These are phyloP conservation scores for Pemphigus obesinymphae DNA, from an alignment of 1,140 invertebrate species.

Conservation along the genomic window DNA sequence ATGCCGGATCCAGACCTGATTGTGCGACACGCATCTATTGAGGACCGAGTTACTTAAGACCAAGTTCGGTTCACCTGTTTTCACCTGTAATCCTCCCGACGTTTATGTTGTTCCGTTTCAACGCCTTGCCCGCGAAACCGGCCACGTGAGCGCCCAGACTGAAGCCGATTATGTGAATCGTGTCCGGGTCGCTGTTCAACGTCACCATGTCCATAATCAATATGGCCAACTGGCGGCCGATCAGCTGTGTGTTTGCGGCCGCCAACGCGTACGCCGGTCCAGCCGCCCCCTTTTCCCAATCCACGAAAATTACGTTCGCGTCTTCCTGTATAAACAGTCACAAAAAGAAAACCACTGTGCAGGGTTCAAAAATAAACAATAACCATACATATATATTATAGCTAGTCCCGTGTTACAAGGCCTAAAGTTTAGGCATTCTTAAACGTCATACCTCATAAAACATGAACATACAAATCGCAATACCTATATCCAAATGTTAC, in stretches of 20 bases:
- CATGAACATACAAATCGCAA: too few species aligned
- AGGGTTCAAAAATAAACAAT: too few species aligned
- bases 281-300: slow-evolving; percentile 55
- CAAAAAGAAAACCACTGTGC: too few species aligned
- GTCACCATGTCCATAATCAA: slow-evolving; percentile 52
- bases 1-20: slow-evolving; percentile 64
- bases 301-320: slow-evolving; percentile 53
- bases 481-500: too few species aligned
- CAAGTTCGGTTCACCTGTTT: neutral
- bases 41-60: too few species aligned
- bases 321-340: slow-evolving; percentile 55
- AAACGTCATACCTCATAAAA: too few species aligned
- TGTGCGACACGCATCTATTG: neutral
- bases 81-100: slow-evolving; percentile 65
- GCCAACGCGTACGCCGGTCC: slow-evolving; percentile 57
- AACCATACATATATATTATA: too few species aligned
- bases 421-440: too few species aligned
- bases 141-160: slow-evolving; percentile 73
- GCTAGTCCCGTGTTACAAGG: too few species aligned
- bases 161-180: slow-evolving; percentile 70
- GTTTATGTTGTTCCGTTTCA: slow-evolving; percentile 55
- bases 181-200: slow-evolving; percentile 50
- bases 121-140: slow-evolving; percentile 64
- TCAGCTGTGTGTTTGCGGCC: slow-evolving; percentile 61
- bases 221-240: slow-evolving; percentile 60